These are phyloP conservation scores for Mormyrops attenuatus DNA, from an alignment of 2,797 vertebrate species.

Conservation along the genomic window DNA sequence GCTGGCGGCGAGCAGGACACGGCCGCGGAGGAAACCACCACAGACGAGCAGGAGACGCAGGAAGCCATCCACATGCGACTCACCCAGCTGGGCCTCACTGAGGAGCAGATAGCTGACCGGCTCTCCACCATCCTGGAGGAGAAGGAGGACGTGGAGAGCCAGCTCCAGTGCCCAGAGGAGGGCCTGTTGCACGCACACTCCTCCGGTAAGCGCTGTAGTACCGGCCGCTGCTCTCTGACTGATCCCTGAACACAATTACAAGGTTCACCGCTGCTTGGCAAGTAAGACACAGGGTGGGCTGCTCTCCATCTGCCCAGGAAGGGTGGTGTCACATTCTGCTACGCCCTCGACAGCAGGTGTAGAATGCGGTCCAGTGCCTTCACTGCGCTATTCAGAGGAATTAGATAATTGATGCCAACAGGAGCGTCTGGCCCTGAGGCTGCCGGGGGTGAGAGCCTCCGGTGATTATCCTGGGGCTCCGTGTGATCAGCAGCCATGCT, in stretches of 20 bases:
- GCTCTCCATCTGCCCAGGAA: background rate
- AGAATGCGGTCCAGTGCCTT: background rate
- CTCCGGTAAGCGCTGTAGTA: conserved; percentile 49
- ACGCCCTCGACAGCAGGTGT: background rate
- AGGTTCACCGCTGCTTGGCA: background rate
- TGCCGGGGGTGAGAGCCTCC: background rate
- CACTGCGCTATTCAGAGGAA: background rate
- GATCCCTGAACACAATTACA: background rate
- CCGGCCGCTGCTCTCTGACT: conserved; percentile 14
- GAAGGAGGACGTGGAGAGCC: conserved; percentile 48
- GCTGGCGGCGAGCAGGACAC: background rate
- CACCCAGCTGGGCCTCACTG: conserved; percentile 35
- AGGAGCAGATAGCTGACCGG: conserved; percentile 29
- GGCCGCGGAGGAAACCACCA: background rate
- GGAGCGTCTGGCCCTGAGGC: background rate
- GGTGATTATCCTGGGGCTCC: background rate
- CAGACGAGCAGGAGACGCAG: conserved; percentile 39
- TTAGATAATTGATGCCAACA: conserved; percentile 1
- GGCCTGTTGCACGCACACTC: conserved; percentile 26
- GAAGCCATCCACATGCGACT: conserved; percentile 31
- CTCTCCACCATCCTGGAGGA: conserved; percentile 67
- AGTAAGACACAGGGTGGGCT: background rate
- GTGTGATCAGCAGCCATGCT: background rate
- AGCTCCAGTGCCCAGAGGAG: conserved; percentile 27
- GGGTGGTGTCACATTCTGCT: background rate